phyloP scores from a whole-genome alignment of 1,140 invertebrate species.

The Leptinotarsa defecta region DNA sequence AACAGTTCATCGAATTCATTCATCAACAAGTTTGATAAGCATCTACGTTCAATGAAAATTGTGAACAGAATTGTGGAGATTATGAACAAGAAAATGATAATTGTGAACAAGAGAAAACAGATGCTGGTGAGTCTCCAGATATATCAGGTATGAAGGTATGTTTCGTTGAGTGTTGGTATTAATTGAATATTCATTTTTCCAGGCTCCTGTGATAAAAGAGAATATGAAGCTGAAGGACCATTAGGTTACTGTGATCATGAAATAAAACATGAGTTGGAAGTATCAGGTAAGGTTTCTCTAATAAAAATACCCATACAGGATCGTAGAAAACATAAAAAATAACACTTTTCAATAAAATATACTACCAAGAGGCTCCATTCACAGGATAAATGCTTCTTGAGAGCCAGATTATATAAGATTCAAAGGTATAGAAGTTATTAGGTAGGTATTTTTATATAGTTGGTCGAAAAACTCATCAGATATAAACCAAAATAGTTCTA shows the following conservation, averaged over 20 bases:
- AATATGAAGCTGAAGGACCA: background rate
- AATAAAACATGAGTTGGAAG: background rate
- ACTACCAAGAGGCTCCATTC: background rate
- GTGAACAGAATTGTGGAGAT: background rate
- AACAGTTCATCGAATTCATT: slow-evolving; percentile 15
- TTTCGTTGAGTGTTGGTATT: background rate
- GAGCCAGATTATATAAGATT: too few relatives aligned
- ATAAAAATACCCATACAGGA: background rate
- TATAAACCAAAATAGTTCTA: too few relatives aligned
- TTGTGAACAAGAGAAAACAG: background rate
- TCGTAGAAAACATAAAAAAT: background rate
- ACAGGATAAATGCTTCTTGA: too few relatives aligned
- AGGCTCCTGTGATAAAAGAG: background rate
- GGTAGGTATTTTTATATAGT: too few relatives aligned
- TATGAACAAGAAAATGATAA: background rate
- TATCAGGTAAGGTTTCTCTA: background rate
- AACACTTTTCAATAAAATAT: background rate
- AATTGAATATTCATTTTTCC: background rate
- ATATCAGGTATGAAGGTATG: background rate
- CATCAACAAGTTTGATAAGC: background rate
- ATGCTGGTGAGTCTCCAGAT: background rate
- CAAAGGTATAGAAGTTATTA: too few relatives aligned
- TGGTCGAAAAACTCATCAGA: too few relatives aligned
- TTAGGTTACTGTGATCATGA: background rate
- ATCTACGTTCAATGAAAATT: background rate